Evolutionary conservation across 2,797 vertebrate genomes (phyloP).

Genomic region (Choloepus didactylus): DNA sequence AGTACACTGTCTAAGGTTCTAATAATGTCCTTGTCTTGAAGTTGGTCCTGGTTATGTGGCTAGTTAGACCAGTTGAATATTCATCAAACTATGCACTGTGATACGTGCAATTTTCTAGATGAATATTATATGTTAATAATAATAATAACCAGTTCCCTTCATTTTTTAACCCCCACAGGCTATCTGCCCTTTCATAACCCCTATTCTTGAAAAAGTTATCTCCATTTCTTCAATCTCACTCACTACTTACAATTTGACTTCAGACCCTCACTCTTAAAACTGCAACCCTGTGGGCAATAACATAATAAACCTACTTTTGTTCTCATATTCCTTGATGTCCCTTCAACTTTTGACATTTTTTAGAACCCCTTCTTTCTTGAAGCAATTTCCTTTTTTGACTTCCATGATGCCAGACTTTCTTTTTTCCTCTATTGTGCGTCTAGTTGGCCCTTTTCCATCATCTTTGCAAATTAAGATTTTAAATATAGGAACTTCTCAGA

Average conservation of each 20-base stretch:
- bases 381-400: not conserved
- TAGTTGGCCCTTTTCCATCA: not conserved
- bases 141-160: not conserved
- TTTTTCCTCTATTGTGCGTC: not conserved
- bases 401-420: not conserved
- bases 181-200: not conserved
- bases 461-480: not conserved
- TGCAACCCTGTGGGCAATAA: not conserved
- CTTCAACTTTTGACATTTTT: not conserved
- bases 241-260: not conserved
- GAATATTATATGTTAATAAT: not conserved
- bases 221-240: not conserved
- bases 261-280: not conserved
- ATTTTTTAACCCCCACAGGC: not conserved
- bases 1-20: not conserved
- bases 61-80: not conserved
- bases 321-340: not conserved
- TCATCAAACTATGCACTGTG: not conserved
- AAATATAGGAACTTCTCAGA: not conserved
- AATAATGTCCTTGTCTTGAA: not conserved
- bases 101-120: not conserved
- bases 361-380: not conserved
- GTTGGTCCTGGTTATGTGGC: not conserved
- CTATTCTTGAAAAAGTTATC: not conserved
- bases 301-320: not conserved